Evolutionary conservation across 1,140 invertebrate genomes (phyloP), one percentile per base, ranked within the genome.

Genomic region (Drosophila jambulina): DNA sequence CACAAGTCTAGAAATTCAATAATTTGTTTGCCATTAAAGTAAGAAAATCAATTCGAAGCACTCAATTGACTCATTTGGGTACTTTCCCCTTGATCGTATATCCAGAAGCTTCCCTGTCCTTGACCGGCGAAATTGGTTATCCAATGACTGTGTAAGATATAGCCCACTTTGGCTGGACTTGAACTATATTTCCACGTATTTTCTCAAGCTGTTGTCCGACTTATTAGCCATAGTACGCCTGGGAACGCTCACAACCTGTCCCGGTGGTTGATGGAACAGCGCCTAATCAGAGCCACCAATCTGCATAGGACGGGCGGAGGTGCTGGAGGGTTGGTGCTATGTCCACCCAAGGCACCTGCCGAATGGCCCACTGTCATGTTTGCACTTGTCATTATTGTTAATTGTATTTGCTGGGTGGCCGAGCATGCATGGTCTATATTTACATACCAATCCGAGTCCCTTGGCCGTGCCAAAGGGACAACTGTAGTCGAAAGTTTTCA

Each of bases 301-400:
- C 84, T 90, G 63, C 48, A 75, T 54, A 23, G 19, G 49, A 9
- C 10, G 29, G 23, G 21, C 36, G 27, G 5, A 15, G 32, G 10
- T 12, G 43, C 19, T 17, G 21, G 3, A 10, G 42, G 25, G 27
- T 38, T 27, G 46, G 21, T 23, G 48, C 38, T 12, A 10, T 32
- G 23, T 15, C 46, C 32, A 38, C 25, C 49, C 3, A 15, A 21
- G 29, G n/a, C 38, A 29, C 62, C 34, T 21, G 25, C 13, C 12
- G 27, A n/a, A 27, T 79, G 61, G 58, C 27, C 64, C 42, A 59
- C 53, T 83, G 77, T 69, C 85, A 90, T 88, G 86, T 88, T 88
- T 88, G 82, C 85, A 88, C 75, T 88, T 90, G 85, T 88, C 85
- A 88, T 88, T 88, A 88, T 85, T 88, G 67, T 85, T 88, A 88